These are phyloP conservation scores for Bradypus variegatus DNA, from an alignment of 2,797 vertebrate genomes.

Conservation along the genomic window DNA sequence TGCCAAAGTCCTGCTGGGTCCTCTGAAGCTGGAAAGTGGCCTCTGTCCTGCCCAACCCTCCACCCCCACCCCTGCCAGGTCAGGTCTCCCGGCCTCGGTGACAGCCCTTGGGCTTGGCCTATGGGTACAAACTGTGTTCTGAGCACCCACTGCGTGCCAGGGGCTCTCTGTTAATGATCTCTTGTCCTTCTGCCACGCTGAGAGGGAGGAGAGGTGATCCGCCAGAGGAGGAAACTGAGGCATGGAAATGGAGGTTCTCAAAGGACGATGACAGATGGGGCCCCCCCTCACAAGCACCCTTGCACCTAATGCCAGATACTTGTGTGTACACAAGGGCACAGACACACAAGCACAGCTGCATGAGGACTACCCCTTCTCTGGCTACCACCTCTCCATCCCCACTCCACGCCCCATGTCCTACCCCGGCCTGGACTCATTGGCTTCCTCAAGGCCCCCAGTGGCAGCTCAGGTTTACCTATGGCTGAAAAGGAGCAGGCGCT, in stretches of 20 bases:
- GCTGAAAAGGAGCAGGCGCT: background rate
- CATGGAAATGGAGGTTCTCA: background rate
- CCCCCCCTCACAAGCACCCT: background rate
- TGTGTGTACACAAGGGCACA: fast-evolving
- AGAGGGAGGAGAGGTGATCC: background rate
- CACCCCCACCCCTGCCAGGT: background rate
- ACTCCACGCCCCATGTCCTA: background rate
- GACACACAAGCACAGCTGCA: background rate
- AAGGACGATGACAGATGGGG: background rate
- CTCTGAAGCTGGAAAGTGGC: background rate
- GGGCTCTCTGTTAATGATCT: background rate
- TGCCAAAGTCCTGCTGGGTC: background rate
- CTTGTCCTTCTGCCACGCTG: too few relatives aligned
- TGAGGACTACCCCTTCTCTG: background rate
- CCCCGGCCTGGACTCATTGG: background rate
- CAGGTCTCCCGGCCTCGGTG: background rate
- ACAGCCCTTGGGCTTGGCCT: background rate
- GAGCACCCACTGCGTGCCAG: background rate
- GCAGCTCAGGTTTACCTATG: background rate
- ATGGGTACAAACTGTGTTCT: background rate
- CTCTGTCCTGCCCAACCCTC: background rate
- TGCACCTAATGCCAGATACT: background rate
- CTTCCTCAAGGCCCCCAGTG: background rate
- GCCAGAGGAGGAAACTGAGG: background rate
- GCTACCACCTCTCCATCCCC: background rate